Percentiles rank a stretch among this genome's conserved stretches.
These are phyloP conservation scores for Ptychochromis oligacanthus DNA, from an alignment of 2,113 vertebrate species.

Conservation along the genomic window DNA sequence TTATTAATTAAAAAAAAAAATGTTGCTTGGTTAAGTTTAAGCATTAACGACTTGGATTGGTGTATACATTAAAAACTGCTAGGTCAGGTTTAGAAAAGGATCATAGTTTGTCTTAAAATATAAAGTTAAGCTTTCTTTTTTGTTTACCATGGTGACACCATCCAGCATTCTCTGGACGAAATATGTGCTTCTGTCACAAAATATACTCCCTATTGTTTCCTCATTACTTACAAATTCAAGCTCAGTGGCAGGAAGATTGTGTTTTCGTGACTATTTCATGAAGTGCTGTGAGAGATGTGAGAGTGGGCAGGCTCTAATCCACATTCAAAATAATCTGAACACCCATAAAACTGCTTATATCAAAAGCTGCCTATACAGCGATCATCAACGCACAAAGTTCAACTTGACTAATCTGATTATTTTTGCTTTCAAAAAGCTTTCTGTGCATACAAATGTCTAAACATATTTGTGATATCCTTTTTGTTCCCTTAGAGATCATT, in stretches of 20 bases:
- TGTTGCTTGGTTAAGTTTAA: too few species aligned
- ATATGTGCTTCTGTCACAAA: background rate
- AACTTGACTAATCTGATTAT: background rate
- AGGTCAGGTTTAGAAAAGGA: too few species aligned
- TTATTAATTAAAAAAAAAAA: background rate
- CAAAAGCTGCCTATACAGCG: background rate
- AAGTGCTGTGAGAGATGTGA: background rate
- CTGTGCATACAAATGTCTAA: background rate
- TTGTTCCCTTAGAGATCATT: background rate
- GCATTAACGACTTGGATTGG: too few species aligned
- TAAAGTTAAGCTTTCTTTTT: too few species aligned
- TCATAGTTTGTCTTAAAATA: too few species aligned
- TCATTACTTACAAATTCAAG: background rate
- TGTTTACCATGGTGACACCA: background rate
- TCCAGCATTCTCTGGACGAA: background rate
- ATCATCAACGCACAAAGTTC: background rate
- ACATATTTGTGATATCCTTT: background rate
- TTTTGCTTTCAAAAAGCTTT: background rate
- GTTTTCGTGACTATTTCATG: background rate
- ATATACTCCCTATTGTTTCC: background rate
- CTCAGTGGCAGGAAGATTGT: background rate
- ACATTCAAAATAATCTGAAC: background rate
- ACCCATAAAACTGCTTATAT: background rate
- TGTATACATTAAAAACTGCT: too few species aligned
- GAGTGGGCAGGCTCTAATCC: background rate